Conservation (phyloP, 1,140 invertebrate species). For the Parasteatoda tepidariorum region DNA sequence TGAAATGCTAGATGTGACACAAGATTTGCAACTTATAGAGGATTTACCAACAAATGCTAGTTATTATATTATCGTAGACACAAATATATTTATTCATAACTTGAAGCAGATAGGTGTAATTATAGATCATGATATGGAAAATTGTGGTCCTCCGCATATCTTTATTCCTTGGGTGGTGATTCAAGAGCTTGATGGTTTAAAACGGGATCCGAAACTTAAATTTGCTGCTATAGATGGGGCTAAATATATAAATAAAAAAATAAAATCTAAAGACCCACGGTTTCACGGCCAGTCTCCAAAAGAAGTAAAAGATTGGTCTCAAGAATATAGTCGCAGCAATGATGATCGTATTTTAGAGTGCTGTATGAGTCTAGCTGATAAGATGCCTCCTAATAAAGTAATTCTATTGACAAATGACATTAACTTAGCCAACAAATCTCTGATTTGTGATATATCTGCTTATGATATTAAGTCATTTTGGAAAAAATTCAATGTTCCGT, state of each 20-base stretch:
- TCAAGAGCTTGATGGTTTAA: slow-evolving; percentile 58
- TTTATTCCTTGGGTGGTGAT: slow-evolving; percentile 42
- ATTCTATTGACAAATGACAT: slow-evolving; percentile 6
- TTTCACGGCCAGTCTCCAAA: slow-evolving; percentile 9
- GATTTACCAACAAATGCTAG: not conserved
- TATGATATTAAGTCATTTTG: not conserved
- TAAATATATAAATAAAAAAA: not conserved
- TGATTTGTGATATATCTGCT: not conserved
- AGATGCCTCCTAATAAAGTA: not conserved
- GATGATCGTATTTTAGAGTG: slow-evolving; percentile 33
- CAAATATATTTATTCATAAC: slow-evolving; percentile 3
- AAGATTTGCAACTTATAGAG: not conserved
- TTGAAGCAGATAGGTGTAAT: slow-evolving; percentile 1
- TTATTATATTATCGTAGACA: slow-evolving; percentile 34
- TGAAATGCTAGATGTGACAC: slow-evolving; percentile 22
- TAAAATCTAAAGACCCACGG: not conserved
- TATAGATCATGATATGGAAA: slow-evolving; percentile 7
- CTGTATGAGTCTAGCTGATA: not conserved
- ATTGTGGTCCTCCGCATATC: slow-evolving; percentile 40
- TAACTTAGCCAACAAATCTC: not conserved
- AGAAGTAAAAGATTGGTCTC: slow-evolving; percentile 4
- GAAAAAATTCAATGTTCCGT: too few relatives aligned
- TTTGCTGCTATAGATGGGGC: not conserved
- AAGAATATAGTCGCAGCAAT: not conserved
- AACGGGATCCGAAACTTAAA: not conserved